phyloP scores from a whole-genome alignment of 2,888 invertebrate species.

The Tenthredo notha region DNA sequence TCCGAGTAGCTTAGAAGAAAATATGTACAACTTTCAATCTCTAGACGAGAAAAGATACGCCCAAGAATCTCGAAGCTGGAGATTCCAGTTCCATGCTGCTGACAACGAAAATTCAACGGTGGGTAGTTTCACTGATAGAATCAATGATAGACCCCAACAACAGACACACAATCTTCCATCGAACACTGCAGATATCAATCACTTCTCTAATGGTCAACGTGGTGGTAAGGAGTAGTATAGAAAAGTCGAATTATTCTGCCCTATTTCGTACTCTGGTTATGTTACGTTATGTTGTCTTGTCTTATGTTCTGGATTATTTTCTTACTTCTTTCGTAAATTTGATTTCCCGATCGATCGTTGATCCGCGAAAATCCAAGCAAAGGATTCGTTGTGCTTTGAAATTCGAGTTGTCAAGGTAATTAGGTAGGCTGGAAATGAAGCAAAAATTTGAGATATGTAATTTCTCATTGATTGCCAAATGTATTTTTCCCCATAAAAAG shows the following conservation, averaged over 20 bases:
- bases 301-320: not conserved
- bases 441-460: not conserved
- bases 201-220: not conserved
- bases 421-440: not conserved
- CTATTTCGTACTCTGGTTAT: not conserved
- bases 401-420: no score
- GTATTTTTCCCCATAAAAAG: not conserved
- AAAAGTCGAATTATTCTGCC: not conserved
- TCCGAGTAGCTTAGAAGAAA: constrained; percentile 1
- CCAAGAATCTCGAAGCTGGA: constrained; percentile 25
- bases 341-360: not conserved
- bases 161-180: not conserved
- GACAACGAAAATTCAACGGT: constrained; percentile 15
- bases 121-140: constrained; percentile 1
- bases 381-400: not conserved
- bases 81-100: constrained; percentile 2
- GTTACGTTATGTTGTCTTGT: not conserved
- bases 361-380: not conserved
- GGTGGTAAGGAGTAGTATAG: constrained; percentile 21
- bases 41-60: constrained; percentile 24
- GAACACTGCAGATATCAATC: not conserved
- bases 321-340: not conserved
- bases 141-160: not conserved
- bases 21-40: constrained; percentile 20
- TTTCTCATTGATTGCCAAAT: not conserved